Conservation (phyloP, 1,140 invertebrate genomes). For the Holotrichia oblita region DNA sequence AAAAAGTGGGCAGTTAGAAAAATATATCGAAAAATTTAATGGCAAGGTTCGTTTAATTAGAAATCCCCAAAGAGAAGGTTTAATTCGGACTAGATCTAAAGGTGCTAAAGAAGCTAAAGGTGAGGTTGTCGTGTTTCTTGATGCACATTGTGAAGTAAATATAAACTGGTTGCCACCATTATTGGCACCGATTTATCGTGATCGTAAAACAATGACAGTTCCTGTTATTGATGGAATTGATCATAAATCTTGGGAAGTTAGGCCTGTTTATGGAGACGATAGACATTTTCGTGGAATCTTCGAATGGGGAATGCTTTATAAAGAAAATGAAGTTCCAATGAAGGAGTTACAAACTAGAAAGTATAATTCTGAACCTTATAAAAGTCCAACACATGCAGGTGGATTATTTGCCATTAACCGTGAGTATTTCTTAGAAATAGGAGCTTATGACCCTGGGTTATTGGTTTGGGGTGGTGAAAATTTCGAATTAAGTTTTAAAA, state of each 20-base stretch:
- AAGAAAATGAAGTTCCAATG: slow-evolving; percentile 93
- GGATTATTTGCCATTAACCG: slow-evolving; percentile 98
- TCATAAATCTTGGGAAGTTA: slow-evolving; percentile 92
- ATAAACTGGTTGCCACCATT: slow-evolving; percentile 96
- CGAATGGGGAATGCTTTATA: slow-evolving; percentile 99
- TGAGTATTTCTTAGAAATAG: slow-evolving; percentile 94
- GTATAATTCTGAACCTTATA: slow-evolving; percentile 93
- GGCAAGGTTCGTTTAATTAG: slow-evolving; percentile 90
- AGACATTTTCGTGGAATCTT: slow-evolving; percentile 92
- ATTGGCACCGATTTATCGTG: slow-evolving; percentile 90
- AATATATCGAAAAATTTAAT: slow-evolving; percentile 87
- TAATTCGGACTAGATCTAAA: slow-evolving; percentile 90
- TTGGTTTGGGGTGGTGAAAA: slow-evolving; percentile 97
- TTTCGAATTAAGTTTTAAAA: slow-evolving; percentile 98
- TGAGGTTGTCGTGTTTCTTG: slow-evolving; percentile 97
- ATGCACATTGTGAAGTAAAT: slow-evolving; percentile 94
- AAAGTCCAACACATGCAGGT: slow-evolving; percentile 91
- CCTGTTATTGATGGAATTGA: slow-evolving; percentile 98
- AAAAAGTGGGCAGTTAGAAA: slow-evolving; percentile 81
- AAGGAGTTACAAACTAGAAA: slow-evolving; percentile 78
- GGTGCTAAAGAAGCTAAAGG: slow-evolving; percentile 94
- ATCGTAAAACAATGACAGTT: slow-evolving; percentile 94
- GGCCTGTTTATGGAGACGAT: slow-evolving; percentile 88
- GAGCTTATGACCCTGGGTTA: slow-evolving; percentile 88
- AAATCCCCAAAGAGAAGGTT: slow-evolving; percentile 87